Evolutionary conservation across 1,140 invertebrate genomes (phyloP), one percentile per base, ranked within the genome.

Genomic region (Phymastichus coffea): DNA sequence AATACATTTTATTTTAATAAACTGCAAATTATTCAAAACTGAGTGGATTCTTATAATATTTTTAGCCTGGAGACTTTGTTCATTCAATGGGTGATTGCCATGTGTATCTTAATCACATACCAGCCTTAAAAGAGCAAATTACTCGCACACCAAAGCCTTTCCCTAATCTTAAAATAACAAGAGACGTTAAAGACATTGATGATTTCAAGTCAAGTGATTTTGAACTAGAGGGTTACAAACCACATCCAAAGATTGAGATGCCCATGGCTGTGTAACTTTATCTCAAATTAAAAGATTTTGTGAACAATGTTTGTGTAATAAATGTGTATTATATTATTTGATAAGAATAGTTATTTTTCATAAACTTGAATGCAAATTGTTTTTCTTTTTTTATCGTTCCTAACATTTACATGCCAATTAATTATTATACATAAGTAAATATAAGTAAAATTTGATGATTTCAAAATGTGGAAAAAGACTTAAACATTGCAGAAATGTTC

Each of bases 31-130:
- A 33, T 33, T 33, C 14, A 14, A 6, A 33, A 33, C 30, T 8
- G 14, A 33, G 6, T 33, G 14, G 6, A 8, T 33, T 33, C 3
- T 61, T 57, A 9, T 28, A 43, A 25, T 49, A 44, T 53, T 80
- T 77, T 62, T 74, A 92, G 88, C 86, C 95, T 61, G 94, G 93
- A 30, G 97, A 99, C 67, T 98, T 99, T 79, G 82, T 99, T 14
- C 97, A 99, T 75, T 95, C 93, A 8, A 83, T 98, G 59, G 97
- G 97, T 38, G 98, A 99, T 81, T 90, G 94, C 63, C 98, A 99
- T 81, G 87, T 99, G 3, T 99, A 99, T 73, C 73, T 86, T 2
- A 98, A 97, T 76, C 98, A 99, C 74, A 80, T 96, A 38, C 87
- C 91, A 47, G 87, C 93, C 4, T 75, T 99, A 2, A 83, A 91